Evolutionary conservation across 2,797 vertebrate genomes (phyloP).

Genomic region (Linurgus olivaceus): DNA sequence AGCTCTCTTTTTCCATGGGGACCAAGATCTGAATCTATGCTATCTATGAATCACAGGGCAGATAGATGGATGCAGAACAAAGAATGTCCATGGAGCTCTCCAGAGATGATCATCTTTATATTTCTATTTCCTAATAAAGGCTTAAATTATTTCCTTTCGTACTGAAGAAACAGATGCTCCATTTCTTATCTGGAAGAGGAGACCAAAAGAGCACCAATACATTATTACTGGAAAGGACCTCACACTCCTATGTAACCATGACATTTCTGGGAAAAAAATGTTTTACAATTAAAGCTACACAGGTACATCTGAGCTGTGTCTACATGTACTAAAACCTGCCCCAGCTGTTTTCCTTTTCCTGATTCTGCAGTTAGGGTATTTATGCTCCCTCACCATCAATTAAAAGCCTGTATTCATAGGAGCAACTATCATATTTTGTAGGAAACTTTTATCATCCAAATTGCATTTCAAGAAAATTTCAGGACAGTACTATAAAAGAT

Average conservation of each 20-base stretch:
- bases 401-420: not conserved
- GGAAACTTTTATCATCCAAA: not conserved
- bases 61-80: not conserved
- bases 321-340: not conserved
- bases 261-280: not conserved
- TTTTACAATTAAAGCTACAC: not conserved
- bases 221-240: not conserved
- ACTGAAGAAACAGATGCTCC: not conserved
- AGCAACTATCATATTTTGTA: not conserved
- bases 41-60: slow-evolving; percentile 1
- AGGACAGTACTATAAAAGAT: not conserved
- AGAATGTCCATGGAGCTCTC: not conserved
- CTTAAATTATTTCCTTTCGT: not conserved
- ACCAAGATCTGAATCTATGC: slow-evolving; percentile 8
- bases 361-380: not conserved
- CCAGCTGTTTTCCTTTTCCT: not conserved
- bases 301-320: not conserved
- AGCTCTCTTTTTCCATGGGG: not conserved
- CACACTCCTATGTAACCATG: not conserved
- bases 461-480: not conserved
- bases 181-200: not conserved
- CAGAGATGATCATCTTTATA: not conserved
- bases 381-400: not conserved
- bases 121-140: slow-evolving; percentile 10
- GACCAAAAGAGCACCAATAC: not conserved